Evolutionary conservation across 2,113 vertebrate species (phyloP), one percentile per base, ranked within the genome.

Genomic region (Falco punctatus): DNA sequence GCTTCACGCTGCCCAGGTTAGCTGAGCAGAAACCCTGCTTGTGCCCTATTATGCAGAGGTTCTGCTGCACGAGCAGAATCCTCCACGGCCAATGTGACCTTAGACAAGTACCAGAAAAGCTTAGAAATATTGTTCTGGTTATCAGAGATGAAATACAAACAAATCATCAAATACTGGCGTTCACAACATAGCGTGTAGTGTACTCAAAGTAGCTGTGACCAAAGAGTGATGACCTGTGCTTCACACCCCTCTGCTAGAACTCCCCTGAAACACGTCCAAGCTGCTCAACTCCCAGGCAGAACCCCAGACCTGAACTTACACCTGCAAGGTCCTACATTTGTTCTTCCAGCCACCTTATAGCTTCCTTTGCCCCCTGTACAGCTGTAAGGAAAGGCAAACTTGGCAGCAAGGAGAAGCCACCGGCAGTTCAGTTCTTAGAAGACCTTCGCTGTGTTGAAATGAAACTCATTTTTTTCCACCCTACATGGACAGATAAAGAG

Each of bases 201-300:
- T 62, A 4, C 58, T 55, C 48, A 30, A 46, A 55, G 26, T 10
- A 75, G 30, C 2, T 0, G 1, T 26, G 57, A 24, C 42, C 48
- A 32, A 5, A 5, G 14, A 22, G 27, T 16, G 70, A 54, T 28
- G 7, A 10, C 13, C 64, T 27, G 20, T 20, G 38, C 23, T 64
- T 40, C 70, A 46, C 13, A 38, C 0, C 1, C 8, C 58, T 52
- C 57, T 35, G 77, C 38, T 16, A n/a, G 57, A 48, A 62, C 6
- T 5, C 13, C n/a, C 61, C 23, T 4, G 2, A n/a, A 46, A 72
- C 0, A 0, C 3, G 1, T 16, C 42, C 32, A 33, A 4, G 15
- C 20, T 28, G 5, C 20, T 35, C 24, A 30, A n/a, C 19, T 77
- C 51, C 27, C 18, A 16, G 38, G 33, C 44, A 59, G 28, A 70